Conservation (phyloP, 2,113 vertebrate genomes). For the Sorex araneus region DNA sequence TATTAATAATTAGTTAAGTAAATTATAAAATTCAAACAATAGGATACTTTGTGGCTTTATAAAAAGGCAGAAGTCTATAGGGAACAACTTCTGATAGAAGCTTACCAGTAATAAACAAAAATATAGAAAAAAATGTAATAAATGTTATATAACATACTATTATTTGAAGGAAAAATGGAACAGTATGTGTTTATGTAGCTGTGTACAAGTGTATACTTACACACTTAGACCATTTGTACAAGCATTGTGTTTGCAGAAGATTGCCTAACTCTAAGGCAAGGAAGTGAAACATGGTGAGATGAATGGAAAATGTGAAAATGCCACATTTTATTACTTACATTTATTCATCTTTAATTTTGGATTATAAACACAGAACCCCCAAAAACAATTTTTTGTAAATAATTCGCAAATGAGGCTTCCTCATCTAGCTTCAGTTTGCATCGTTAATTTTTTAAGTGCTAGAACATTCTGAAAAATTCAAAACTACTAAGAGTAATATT, state of each 20-base stretch:
- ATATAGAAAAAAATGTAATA: background rate
- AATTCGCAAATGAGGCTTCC: background rate
- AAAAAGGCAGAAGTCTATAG: background rate
- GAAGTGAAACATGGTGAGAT: background rate
- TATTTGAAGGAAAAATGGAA: background rate
- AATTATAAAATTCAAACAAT: background rate
- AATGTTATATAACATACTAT: background rate
- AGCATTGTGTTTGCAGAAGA: background rate
- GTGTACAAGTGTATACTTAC: background rate
- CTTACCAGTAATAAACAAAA: background rate
- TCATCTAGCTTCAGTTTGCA: background rate
- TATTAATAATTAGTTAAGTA: slow-evolving; percentile 39
- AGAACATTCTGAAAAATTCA: slow-evolving; percentile 12
- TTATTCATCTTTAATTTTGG: background rate
- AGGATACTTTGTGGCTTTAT: background rate
- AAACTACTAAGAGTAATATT: slow-evolving; percentile 22
- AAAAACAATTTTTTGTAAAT: slow-evolving; percentile 46
- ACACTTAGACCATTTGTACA: background rate
- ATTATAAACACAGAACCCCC: slow-evolving; percentile 12
- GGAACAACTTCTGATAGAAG: background rate
- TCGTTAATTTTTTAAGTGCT: too few species aligned
- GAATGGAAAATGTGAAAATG: background rate
- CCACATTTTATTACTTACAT: background rate
- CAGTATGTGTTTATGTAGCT: background rate
- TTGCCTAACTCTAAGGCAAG: background rate